A percentile compares a stretch with the other conserved stretches of the same genome.
These are phyloP conservation scores for Mylabris phalerata DNA, from an alignment of 1,140 invertebrate genomes.

Conservation along the genomic window DNA sequence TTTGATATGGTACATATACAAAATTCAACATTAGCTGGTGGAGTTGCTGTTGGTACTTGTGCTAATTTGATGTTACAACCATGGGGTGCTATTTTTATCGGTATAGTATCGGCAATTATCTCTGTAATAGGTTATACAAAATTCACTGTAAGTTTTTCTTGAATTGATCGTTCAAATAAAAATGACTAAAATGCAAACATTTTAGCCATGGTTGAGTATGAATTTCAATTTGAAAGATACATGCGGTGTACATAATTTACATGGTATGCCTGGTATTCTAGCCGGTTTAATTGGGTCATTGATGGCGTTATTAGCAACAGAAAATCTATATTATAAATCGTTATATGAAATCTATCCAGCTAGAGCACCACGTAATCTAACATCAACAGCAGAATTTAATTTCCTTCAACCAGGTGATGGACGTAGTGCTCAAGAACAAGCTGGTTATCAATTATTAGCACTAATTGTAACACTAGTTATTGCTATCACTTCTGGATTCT, in stretches of 20 bases:
- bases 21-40: constrained; percentile 83
- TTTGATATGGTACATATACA: constrained; percentile 89
- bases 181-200: constrained; percentile 5
- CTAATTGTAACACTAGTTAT: constrained; percentile 63
- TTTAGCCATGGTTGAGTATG: constrained; percentile 64
- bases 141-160: constrained; percentile 61
- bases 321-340: constrained; percentile 47
- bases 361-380: constrained; percentile 33
- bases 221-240: constrained; percentile 78
- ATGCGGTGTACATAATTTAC: constrained; percentile 92
- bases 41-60: constrained; percentile 57
- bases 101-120: constrained; percentile 68
- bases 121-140: constrained; percentile 82
- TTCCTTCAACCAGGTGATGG: constrained; percentile 44
- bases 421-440: constrained; percentile 63
- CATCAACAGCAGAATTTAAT: constrained; percentile 13
- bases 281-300: constrained; percentile 73
- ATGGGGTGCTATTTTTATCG: constrained; percentile 77
- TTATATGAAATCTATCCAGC: constrained; percentile 54
- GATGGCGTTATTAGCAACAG: constrained; percentile 64
- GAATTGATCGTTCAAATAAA: neutral
- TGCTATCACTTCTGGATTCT: constrained; percentile 64
- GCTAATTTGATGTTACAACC: constrained; percentile 81
- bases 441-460: constrained; percentile 69
- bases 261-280: constrained; percentile 89